Evolutionary conservation across 2,797 vertebrate species (phyloP), one percentile per base, ranked within the genome.

Genomic region (Champsocephalus esox): DNA sequence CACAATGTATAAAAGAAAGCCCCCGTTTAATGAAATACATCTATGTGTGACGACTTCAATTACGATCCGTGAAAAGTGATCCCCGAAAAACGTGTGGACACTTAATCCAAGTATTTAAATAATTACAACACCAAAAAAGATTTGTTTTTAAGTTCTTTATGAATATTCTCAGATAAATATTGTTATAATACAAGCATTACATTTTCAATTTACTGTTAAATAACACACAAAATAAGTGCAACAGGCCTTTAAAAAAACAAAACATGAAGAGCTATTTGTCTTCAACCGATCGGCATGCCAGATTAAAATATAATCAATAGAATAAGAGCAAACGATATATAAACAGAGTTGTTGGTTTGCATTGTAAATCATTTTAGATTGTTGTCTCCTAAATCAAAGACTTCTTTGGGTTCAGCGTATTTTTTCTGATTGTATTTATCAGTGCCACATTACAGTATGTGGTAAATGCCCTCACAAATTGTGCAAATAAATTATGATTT

Each of bases 91-190:
- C 11, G 2, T 45, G 9, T 51, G n/a, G 1, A 45, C n/a, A 56
- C 55, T n/a, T 16, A 71, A 54, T 58, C 43, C 43, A 61, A 41
- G 10, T 10, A 44, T 51, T 66, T n/a, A 77, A 90, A 89, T 83
- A 83, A 91, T 11, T 84, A 67, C 71, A 70, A 83, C 80, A 87
- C 48, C 63, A 81, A 61, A 62, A 24, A 57, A 81, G 41, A 63
- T 77, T 82, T 62, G 24, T 75, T 82, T 92, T 85, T 77, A 89
- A 87, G 77, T 92, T 90, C 89, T 94, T 93, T 91, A 95, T 94
- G 94, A 93, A 94, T 92, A 87, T 93, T 83, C 92, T 89, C 86
- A 89, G 85, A 90, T 90, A 93, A 91, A 93, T 92, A 89, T 74
- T 78, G 67, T 85, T 92, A 86, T 92, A 87, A 90, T 92, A 92